A percentile compares a stretch with the other conserved stretches of the same genome.
These are phyloP conservation scores for Gnathonemus echidnorhynchus DNA, from an alignment of 2,113 vertebrate species.

Conservation along the genomic window DNA sequence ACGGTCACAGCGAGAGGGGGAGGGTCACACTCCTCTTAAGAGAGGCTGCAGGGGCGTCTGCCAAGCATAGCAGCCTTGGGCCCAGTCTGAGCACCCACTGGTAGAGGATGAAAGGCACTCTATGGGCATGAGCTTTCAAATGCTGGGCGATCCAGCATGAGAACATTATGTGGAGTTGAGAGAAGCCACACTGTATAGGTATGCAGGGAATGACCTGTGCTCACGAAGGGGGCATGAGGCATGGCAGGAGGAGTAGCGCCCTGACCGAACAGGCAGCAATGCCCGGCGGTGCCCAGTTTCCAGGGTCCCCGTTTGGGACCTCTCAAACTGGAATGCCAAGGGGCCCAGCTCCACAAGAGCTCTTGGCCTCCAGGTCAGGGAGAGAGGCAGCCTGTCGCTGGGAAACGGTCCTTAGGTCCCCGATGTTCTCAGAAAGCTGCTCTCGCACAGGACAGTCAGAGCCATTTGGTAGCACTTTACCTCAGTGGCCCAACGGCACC, in stretches of 20 bases:
- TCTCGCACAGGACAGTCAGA: not conserved
- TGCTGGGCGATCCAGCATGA: constrained; percentile 25
- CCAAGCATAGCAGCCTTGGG: not conserved
- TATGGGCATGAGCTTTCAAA: not conserved
- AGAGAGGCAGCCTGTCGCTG: not conserved
- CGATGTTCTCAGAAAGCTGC: not conserved
- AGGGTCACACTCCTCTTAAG: not conserved
- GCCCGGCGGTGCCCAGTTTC: not conserved
- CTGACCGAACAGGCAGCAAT: not conserved
- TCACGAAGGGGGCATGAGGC: not conserved
- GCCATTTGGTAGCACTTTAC: not conserved
- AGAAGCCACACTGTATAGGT: constrained; percentile 39
- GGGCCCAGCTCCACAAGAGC: not conserved
- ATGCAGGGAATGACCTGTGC: constrained; percentile 46
- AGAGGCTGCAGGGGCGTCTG: not conserved
- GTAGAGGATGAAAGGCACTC: not conserved
- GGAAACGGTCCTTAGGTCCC: not conserved
- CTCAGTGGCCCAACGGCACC: not conserved
- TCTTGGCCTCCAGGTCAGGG: not conserved
- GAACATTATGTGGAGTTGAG: not conserved
- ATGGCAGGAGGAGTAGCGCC: not conserved
- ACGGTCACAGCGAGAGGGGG: not conserved
- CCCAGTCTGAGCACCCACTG: not conserved
- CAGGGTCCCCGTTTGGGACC: not conserved
- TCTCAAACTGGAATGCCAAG: not conserved